A percentile compares a stretch with the other conserved stretches of the same genome.
Conservation (phyloP, 2,113 vertebrate genomes). For the Malurus cyaneus region DNA sequence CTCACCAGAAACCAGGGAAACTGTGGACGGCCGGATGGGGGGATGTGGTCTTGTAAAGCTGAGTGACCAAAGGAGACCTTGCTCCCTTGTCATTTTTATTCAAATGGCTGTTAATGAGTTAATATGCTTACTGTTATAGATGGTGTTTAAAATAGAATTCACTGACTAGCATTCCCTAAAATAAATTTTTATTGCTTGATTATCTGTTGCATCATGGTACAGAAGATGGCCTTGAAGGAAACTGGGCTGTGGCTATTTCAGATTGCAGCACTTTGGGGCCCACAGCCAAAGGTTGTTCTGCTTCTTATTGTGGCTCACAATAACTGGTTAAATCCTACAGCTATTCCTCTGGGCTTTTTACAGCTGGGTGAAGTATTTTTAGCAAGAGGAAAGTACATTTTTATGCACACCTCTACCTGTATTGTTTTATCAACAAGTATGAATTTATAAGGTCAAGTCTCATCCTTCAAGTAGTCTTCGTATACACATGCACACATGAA, state of each 20-base stretch:
- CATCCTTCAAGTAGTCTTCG: slow-evolving; percentile 56
- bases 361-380: neutral
- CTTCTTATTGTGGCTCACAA: neutral
- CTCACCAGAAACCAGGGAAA: neutral
- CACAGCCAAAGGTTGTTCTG: neutral
- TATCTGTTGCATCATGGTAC: neutral
- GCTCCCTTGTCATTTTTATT: neutral
- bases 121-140: neutral
- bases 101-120: neutral
- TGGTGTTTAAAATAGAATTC: neutral
- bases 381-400: slow-evolving; percentile 14
- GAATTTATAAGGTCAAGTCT: slow-evolving; percentile 66
- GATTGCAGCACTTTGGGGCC: neutral
- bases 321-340: neutral
- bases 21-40: neutral
- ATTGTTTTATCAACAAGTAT: slow-evolving; percentile 58
- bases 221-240: neutral
- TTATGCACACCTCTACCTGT: slow-evolving; percentile 16
- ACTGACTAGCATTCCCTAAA: neutral
- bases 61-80: neutral
- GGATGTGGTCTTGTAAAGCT: neutral
- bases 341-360: neutral
- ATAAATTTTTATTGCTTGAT: neutral
- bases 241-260: neutral
- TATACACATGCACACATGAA: slow-evolving; percentile 41